A percentile compares a stretch with the other conserved stretches of the same genome.
Evolutionary conservation across 2,888 invertebrate genomes (phyloP).

Genomic region (Drosophila koepferae): DNA sequence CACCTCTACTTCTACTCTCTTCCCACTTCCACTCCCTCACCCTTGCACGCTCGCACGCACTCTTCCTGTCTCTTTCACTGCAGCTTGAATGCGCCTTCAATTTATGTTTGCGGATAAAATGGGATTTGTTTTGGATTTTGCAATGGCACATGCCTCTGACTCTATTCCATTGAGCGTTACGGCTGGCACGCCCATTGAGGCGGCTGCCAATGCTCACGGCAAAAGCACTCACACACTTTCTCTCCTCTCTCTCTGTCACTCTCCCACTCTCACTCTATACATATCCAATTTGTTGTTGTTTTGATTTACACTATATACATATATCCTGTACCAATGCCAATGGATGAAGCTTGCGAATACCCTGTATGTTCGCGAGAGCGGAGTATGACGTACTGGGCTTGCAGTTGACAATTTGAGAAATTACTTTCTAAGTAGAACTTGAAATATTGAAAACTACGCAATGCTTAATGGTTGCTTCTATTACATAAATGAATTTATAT

Average conservation of each 20-base stretch:
- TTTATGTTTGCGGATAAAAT: slow-evolving; percentile 81
- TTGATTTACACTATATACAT: slow-evolving; percentile 68
- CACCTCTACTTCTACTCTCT: neutral
- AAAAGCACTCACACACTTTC: slow-evolving; percentile 19
- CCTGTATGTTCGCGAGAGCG: neutral
- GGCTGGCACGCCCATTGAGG: slow-evolving; percentile 50
- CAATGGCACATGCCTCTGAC: slow-evolving; percentile 49
- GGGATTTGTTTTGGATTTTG: slow-evolving; percentile 71
- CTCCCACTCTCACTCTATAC: slow-evolving; percentile 23
- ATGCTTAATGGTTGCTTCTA: neutral
- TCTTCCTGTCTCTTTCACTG: slow-evolving; percentile 33
- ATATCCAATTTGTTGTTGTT: slow-evolving; percentile 77
- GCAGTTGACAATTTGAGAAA: no score
- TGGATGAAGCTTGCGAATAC: slow-evolving; percentile 29
- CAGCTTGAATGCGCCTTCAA: slow-evolving; percentile 75
- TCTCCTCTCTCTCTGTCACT: no score
- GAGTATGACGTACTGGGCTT: neutral
- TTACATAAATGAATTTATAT: no score
- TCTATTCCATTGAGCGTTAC: slow-evolving; percentile 43
- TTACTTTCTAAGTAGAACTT: neutral
- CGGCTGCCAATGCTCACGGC: slow-evolving; percentile 34
- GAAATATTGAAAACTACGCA: neutral
- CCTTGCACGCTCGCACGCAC: neutral
- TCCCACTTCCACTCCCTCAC: neutral
- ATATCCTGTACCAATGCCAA: slow-evolving; percentile 18